Percentiles rank a stretch among this genome's conserved stretches.
These are phyloP conservation scores for Argyresthia albistria DNA, from an alignment of 2,888 invertebrate species.

Conservation along the genomic window DNA sequence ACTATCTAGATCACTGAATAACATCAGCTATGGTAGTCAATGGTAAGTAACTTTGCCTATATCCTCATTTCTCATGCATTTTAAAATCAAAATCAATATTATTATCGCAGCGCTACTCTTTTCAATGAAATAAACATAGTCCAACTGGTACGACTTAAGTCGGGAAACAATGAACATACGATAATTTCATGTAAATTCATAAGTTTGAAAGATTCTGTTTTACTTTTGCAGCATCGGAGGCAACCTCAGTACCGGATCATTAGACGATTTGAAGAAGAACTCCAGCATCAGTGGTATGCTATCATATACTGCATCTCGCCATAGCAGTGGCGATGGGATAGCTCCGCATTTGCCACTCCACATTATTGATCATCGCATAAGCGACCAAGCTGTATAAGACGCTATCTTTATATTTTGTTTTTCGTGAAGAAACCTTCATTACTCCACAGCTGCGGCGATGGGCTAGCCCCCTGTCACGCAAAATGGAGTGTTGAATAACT, in stretches of 20 bases:
- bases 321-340: too few species aligned
- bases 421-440: too few species aligned
- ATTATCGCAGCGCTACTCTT: neutral
- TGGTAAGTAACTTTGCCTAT: neutral
- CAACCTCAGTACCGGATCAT: conserved; percentile 30
- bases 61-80: neutral
- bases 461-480: too few species aligned
- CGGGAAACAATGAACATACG: neutral
- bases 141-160: neutral
- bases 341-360: too few species aligned
- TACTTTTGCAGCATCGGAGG: conserved; percentile 27
- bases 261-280: conserved; percentile 40
- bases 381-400: too few species aligned
- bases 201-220: conserved; percentile 20
- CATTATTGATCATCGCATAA: too few species aligned
- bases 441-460: too few species aligned
- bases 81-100: neutral
- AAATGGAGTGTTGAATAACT: too few species aligned
- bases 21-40: conserved; percentile 20
- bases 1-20: conserved; percentile 39
- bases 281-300: conserved; percentile 12
- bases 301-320: too few species aligned
- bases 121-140: neutral
- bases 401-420: too few species aligned
- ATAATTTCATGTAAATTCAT: neutral